These are phyloP conservation scores for Lagodon rhomboides DNA, from an alignment of 2,797 vertebrate genomes.

Conservation along the genomic window DNA sequence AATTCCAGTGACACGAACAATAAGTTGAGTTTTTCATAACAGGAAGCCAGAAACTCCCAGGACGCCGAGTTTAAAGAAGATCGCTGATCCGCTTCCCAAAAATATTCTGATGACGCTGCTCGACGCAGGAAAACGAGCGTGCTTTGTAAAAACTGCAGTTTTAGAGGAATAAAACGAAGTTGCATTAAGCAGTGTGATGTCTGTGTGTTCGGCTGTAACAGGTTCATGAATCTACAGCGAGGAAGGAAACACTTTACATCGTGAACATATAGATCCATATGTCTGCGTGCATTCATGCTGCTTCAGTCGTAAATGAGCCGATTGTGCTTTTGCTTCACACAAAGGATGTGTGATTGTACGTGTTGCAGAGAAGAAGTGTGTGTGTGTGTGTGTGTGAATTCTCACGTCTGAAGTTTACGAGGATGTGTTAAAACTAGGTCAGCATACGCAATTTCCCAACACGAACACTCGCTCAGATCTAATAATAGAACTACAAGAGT, in stretches of 20 bases:
- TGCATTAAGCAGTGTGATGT: too few species aligned
- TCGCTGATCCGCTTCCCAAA: background rate
- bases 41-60: background rate
- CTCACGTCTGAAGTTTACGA: constrained; percentile 31
- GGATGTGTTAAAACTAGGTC: constrained; percentile 70
- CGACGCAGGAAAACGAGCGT: background rate
- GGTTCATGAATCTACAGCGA: too few species aligned
- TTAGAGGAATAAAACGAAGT: background rate
- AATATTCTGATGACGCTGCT: background rate
- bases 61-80: background rate
- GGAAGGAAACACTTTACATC: background rate
- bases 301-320: background rate
- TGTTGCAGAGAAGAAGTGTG: background rate
- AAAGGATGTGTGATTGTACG: background rate
- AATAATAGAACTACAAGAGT: constrained; percentile 40
- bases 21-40: background rate
- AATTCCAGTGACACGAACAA: background rate
- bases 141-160: background rate
- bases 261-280: background rate
- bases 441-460: constrained; percentile 66
- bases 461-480: constrained; percentile 34
- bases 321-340: background rate
- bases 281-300: background rate
- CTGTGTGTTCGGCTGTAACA: too few species aligned
- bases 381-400: constrained; percentile 2